Evolutionary conservation across 2,888 invertebrate genomes (phyloP), one percentile per base, ranked within the genome.

Genomic region (Coleophora deauratella): DNA sequence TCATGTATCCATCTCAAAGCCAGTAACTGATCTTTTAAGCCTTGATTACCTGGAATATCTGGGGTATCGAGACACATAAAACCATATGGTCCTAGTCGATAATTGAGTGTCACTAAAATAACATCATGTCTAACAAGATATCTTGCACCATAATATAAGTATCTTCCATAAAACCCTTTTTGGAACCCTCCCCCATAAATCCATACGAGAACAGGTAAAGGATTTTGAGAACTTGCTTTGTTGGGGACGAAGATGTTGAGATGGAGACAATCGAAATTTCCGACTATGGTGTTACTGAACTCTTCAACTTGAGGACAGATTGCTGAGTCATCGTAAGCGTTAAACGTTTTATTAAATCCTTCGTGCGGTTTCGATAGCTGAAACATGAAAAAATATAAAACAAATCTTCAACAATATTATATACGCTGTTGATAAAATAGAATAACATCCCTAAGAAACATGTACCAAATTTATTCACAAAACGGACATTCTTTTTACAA

Each of bases 141-240:
- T 37, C 47, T 50, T 1, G 58, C 57, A 6, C 56, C 56, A 12
- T 50, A n/a, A n/a, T n/a, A 50, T 0, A 43, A n/a, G n/a, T 27
- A 43, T 42, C 51, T 47, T 0, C 46, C 45, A 2, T 44, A 39
- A 34, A 37, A 45, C 0, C 54, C 57, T 8, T 21, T 12, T 7
- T 3, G 7, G 14, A 52, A 57, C 3, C 41, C 41, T 9, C 38
- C 76, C 73, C 47, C 56, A 56, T 6, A 76, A 45, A 33, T 67
- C 75, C 8, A 60, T 15, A 55, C 33, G 45, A 74, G 73, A 38
- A 76, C 75, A 54, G 72, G 73, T 0, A 76, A 49, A 0, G 72
- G 66, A 36, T 76, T 75, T 73, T 72, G 2, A 70, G 61, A 11
- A 64, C 53, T 34, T 59, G 66, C 68, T 2, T 50, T 36, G 2